Evolutionary conservation across 2,113 vertebrate genomes (phyloP).

Genomic region (Propithecus coquereli): DNA sequence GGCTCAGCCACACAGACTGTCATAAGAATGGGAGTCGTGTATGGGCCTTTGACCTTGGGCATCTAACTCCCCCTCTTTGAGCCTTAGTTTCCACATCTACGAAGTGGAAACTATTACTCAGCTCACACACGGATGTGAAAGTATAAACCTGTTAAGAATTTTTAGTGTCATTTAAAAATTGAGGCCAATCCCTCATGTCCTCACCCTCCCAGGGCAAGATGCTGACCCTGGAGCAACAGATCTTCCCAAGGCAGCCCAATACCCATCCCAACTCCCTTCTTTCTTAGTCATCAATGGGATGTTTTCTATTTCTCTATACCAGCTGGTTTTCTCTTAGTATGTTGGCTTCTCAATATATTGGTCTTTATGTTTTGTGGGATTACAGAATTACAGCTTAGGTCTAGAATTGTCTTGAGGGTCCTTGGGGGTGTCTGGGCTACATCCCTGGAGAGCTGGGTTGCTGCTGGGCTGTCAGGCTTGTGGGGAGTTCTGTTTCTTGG

Average conservation of each 20-base stretch:
- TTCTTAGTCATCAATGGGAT: not conserved
- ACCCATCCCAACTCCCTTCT: not conserved
- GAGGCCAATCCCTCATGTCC: not conserved
- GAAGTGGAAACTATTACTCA: no score
- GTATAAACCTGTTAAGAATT: no score
- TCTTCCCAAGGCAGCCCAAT: not conserved
- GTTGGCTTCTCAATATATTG: not conserved
- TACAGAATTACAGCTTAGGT: not conserved
- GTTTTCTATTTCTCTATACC: not conserved
- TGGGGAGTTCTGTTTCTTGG: not conserved
- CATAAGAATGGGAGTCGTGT: not conserved
- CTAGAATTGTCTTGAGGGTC: not conserved
- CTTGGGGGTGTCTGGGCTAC: not conserved
- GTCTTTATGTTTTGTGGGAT: not conserved
- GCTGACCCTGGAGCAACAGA: not conserved
- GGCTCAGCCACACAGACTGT: not conserved
- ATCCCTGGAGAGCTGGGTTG: not conserved
- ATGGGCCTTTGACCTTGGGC: not conserved
- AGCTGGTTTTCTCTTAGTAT: not conserved
- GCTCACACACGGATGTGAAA: no score
- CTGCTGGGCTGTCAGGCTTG: not conserved
- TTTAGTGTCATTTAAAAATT: not conserved
- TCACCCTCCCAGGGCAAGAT: not conserved
- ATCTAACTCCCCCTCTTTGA: not conserved
- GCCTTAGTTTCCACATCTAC: no score